These are phyloP conservation scores for Steinernema khuongi DNA, from an alignment of 1,140 invertebrate genomes.

Conservation along the genomic window DNA sequence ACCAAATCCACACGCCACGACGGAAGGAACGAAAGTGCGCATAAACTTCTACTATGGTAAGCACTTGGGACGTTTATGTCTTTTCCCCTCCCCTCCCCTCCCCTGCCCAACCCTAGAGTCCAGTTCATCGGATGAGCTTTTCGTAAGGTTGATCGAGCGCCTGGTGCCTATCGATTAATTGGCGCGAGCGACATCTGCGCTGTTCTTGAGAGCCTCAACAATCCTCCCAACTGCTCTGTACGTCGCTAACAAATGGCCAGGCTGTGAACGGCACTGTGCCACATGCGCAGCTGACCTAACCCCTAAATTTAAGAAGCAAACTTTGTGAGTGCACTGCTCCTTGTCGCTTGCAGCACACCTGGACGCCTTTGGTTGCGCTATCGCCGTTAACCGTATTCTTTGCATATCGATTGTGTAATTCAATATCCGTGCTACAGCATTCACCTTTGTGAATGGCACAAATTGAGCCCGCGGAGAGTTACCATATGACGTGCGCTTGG, in stretches of 20 bases:
- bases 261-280: background rate
- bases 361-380: background rate
- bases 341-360: background rate
- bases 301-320: background rate
- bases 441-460: background rate
- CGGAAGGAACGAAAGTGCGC: too few species aligned
- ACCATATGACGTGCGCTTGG: background rate
- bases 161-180: conserved; percentile 12
- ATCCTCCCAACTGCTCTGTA: background rate
- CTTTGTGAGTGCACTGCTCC: background rate
- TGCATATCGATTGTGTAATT: background rate
- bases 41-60: background rate
- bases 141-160: background rate
- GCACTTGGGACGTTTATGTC: too few species aligned
- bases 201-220: background rate
- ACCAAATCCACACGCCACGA: too few species aligned
- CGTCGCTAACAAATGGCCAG: background rate
- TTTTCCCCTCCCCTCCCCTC: too few species aligned
- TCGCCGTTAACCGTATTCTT: background rate
- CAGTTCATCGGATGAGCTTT: background rate
- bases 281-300: background rate
- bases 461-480: background rate
- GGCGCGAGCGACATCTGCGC: background rate
- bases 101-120: too few species aligned
- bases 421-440: background rate